phyloP scores from a whole-genome alignment of 2,113 vertebrate species.

The Myanophis thanlyinensis region DNA sequence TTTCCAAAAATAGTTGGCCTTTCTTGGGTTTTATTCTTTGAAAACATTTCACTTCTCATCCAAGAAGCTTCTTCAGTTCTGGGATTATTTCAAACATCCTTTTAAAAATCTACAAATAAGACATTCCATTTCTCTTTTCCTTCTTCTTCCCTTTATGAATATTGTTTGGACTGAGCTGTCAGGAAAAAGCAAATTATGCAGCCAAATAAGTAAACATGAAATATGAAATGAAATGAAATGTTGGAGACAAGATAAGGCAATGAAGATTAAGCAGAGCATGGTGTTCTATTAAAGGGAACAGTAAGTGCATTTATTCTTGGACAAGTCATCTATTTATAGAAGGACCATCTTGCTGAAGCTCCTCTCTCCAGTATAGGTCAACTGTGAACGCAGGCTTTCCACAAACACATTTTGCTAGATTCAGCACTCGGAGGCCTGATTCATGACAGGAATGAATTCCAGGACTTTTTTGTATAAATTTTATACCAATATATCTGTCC shows the following conservation, averaged over 20 bases:
- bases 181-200: neutral
- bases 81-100: neutral
- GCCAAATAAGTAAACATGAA: slow-evolving; percentile 16
- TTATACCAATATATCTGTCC: neutral
- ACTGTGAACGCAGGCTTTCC: slow-evolving; percentile 12
- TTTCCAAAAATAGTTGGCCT: neutral
- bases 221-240: slow-evolving; percentile 6
- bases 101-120: neutral
- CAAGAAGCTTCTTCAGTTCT: neutral
- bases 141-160: neutral
- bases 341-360: rapidly evolving
- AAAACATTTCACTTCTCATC: neutral
- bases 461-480: neutral
- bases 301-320: neutral
- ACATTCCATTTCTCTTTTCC: neutral
- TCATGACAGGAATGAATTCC: neutral
- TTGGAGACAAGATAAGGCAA: slow-evolving; percentile 1
- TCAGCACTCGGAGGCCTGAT: rapidly evolving
- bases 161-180: neutral
- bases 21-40: neutral
- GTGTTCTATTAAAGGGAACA: slow-evolving; percentile 1
- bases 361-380: neutral
- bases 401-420: neutral
- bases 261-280: neutral
- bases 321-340: slow-evolving; percentile 15